phyloP scores from a whole-genome alignment of 1,140 invertebrate species.

The Halesus radiatus region DNA sequence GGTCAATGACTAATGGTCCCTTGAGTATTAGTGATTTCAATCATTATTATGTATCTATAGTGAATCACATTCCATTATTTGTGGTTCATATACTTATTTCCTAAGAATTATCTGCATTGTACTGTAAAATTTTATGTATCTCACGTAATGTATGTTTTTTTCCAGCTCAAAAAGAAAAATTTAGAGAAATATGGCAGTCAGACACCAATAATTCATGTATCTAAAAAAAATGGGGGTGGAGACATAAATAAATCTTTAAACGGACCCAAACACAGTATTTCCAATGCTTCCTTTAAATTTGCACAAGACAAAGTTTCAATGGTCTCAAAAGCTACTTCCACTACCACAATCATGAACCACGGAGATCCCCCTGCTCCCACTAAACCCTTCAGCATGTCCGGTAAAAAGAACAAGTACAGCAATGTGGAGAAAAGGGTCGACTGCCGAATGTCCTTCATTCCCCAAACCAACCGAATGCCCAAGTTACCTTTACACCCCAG shows the following conservation, averaged over 20 bases:
- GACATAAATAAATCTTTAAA: slow-evolving; percentile 4
- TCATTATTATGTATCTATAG: too few species aligned
- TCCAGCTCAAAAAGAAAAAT: slow-evolving; percentile 39
- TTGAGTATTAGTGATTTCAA: too few species aligned
- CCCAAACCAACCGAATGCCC: not conserved
- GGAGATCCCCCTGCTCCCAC: not conserved
- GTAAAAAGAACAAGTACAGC: not conserved
- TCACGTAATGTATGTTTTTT: not conserved
- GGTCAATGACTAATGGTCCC: too few species aligned
- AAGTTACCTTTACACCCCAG: not conserved
- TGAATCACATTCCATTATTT: too few species aligned
- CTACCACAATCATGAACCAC: not conserved
- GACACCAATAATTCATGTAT: not conserved
- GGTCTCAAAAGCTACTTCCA: slow-evolving; percentile 1
- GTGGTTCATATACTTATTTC: too few species aligned
- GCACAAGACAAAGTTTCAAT: not conserved
- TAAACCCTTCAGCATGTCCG: not conserved
- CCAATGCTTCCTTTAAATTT: slow-evolving; percentile 3
- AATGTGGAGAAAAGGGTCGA: slow-evolving; percentile 24
- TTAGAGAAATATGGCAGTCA: slow-evolving; percentile 19
- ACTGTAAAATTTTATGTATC: not conserved
- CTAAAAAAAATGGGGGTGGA: slow-evolving; percentile 2
- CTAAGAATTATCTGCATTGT: too few species aligned
- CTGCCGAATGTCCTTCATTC: not conserved
- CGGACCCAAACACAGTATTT: slow-evolving; percentile 1